phyloP scores from a whole-genome alignment of 1,140 invertebrate genomes.

The Rhysida immarginata region DNA sequence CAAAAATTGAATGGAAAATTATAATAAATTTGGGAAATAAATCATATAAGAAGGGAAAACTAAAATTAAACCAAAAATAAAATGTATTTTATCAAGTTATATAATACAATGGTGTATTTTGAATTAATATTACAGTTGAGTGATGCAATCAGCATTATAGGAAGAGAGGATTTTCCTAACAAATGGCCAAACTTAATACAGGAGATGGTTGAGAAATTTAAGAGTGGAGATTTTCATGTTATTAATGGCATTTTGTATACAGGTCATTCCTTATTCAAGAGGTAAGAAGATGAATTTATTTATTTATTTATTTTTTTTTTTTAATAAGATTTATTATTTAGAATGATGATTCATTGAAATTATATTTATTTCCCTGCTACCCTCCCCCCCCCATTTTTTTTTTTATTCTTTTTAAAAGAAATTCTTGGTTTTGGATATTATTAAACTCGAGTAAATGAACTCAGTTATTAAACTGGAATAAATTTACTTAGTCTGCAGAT shows the following conservation, averaged over 20 bases:
- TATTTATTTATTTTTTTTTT: not conserved
- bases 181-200: constrained; percentile 82
- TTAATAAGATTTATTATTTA: not conserved
- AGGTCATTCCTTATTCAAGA: constrained; percentile 88
- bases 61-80: not conserved
- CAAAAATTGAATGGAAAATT: too few species aligned
- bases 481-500: too few species aligned
- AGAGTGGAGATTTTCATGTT: constrained; percentile 77
- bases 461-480: too few species aligned
- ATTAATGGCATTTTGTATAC: constrained; percentile 91
- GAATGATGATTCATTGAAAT: too few species aligned
- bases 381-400: too few species aligned
- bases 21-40: not conserved
- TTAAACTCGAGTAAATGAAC: too few species aligned
- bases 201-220: constrained; percentile 84
- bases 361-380: not conserved
- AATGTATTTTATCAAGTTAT: not conserved
- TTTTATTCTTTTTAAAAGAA: too few species aligned
- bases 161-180: constrained; percentile 80
- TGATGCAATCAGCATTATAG: constrained; percentile 90
- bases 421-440: too few species aligned
- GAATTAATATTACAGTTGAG: constrained; percentile 41
- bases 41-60: not conserved
- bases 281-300: constrained; percentile 25
- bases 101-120: not conserved